Base-by-base conservation (phyloP, 1,140 invertebrate species). In the Trachymyrmex cornetzi region DNA sequence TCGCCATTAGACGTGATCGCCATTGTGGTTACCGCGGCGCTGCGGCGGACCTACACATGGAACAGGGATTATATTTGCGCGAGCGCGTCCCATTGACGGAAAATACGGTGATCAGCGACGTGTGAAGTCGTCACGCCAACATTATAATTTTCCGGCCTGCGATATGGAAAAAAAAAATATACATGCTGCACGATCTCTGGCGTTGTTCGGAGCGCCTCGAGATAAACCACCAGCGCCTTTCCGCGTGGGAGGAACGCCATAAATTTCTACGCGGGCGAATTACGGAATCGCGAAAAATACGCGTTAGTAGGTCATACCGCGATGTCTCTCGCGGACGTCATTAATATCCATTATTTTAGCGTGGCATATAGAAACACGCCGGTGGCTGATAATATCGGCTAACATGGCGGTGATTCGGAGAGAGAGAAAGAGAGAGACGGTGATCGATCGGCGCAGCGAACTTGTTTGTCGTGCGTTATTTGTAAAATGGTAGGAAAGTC, bases 101-200 rank as follows among this genome's bases (percentile, higher is more conserved):
- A 86, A 86, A 86, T 53, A 86, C 77, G 53, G 77, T 86, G 77
- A 86, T 86, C 77, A 34, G 64, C 79, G 59, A 84, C 67, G 85
- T 87, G 85, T 59, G 79, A 82, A 82, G 74, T 75, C 59, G 82
- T 66, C 82, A 34, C 59, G 82, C 69, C 24, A 30, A 74, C 66
- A 63, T 81, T 63, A 64, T 72, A 82, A 87, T 87, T 84, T 87
- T 24, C 64, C 53, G 38, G 44, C 11, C 9, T 30, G 66, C 64
- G 30, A n/a, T 19, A 16, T 16, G 38, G 6, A 55, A 19, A 87
- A 74, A 44, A 11, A 22, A 57, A 19, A 59, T n/a, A n/a, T n/a
- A 82, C 48, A 84, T 84, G 57, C 19, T 53, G 67, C 30, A 5
- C 24, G 66, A 3, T 85, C 34, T 24, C 27, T 24, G 16, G 30